phyloP scores from a whole-genome alignment of 2,113 vertebrate species.

The Nothobranchius kuhntae region DNA sequence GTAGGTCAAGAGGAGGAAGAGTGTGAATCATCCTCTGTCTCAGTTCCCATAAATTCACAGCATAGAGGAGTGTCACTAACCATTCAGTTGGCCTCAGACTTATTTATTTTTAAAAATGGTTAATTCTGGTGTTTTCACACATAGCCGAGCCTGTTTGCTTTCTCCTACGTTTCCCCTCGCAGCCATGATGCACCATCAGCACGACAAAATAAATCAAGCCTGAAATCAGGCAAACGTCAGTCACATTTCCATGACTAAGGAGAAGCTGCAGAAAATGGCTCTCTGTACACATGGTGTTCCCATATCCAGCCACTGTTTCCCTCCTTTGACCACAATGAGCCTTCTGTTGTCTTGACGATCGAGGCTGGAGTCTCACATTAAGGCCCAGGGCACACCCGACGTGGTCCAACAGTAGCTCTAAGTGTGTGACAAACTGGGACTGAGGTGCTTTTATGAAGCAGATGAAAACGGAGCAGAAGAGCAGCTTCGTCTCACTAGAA shows the following conservation, averaged over 20 bases:
- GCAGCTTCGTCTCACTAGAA: conserved; percentile 17
- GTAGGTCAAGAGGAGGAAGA: not conserved
- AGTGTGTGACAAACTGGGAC: conserved; percentile 16
- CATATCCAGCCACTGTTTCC: conserved; percentile 16
- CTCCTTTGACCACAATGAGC: conserved; percentile 34
- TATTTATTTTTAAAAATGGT: too few relatives aligned
- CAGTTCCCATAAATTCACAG: not conserved
- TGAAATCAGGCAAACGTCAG: conserved; percentile 2
- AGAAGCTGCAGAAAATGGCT: not conserved
- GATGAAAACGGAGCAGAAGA: conserved; percentile 21
- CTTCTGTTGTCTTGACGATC: conserved; percentile 32
- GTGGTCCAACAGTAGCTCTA: conserved; percentile 19
- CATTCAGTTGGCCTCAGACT: too few relatives aligned
- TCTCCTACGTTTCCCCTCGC: not conserved
- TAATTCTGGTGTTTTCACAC: not conserved
- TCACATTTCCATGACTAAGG: conserved; percentile 25
- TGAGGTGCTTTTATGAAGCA: not conserved
- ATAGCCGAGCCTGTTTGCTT: not conserved
- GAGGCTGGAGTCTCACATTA: conserved; percentile 13
- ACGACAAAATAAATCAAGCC: not conserved
- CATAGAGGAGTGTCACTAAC: too few relatives aligned
- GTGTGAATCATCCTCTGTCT: not conserved
- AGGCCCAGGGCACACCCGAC: conserved; percentile 27
- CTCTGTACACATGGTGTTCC: not conserved
- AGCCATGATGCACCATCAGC: not conserved